Evolutionary conservation across 1,140 invertebrate species (phyloP).

Genomic region (Drosophila quadrilineata): DNA sequence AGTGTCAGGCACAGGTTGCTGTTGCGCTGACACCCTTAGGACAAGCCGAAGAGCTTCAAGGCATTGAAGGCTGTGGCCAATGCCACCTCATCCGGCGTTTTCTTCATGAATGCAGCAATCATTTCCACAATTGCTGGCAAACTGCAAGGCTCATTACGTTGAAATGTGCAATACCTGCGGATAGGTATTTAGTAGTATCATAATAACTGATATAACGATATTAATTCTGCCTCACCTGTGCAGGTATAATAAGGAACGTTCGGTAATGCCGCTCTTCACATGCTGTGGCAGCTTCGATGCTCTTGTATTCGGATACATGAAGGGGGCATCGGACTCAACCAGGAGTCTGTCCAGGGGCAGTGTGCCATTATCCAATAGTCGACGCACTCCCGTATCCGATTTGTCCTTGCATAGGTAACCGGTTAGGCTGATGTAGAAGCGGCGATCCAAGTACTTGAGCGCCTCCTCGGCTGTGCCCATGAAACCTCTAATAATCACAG

Average conservation of each 20-base stretch:
- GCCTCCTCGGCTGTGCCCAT: conserved; percentile 94
- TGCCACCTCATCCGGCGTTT: conserved; percentile 94
- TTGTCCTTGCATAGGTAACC: conserved; percentile 88
- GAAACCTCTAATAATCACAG: conserved; percentile 95
- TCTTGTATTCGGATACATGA: conserved; percentile 97
- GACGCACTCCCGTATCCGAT: conserved; percentile 93
- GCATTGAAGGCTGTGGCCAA: conserved; percentile 96
- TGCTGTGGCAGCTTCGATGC: conserved; percentile 93
- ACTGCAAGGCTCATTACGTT: conserved; percentile 97
- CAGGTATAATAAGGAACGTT: conserved; percentile 85
- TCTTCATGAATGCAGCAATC: conserved; percentile 94
- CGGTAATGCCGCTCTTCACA: conserved; percentile 93
- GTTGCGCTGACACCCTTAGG: conserved; percentile 82
- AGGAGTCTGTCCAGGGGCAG: conserved; percentile 92
- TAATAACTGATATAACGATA: neutral
- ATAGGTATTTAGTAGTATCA: neutral
- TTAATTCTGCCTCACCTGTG: conserved; percentile 53
- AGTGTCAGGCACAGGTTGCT: conserved; percentile 66
- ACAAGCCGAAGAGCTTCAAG: conserved; percentile 94
- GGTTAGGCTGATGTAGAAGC: conserved; percentile 93
- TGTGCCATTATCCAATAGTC: conserved; percentile 89
- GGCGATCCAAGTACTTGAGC: conserved; percentile 91
- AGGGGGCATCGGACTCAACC: conserved; percentile 96
- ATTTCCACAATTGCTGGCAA: conserved; percentile 96
- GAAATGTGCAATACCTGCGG: conserved; percentile 95